Percentiles rank a stretch among this genome's conserved stretches.
phyloP scores from a whole-genome alignment of 53 echinoderm and acorn worm species.

The Zoroaster sp. region DNA sequence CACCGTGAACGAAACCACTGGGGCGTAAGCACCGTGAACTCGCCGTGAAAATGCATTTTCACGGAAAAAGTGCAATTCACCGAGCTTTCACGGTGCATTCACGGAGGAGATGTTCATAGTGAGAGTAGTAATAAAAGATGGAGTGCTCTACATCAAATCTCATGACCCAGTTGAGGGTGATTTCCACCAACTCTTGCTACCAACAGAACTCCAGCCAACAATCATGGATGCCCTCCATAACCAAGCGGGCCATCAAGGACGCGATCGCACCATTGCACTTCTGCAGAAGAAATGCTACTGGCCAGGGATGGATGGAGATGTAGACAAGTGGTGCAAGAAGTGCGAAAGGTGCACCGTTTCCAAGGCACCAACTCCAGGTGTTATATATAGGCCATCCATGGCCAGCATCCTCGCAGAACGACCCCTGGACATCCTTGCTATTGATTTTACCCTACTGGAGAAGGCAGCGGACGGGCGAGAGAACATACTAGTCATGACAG shows the following conservation, averaged over 20 bases:
- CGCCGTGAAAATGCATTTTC: too few species aligned
- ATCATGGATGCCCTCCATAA: constrained; percentile 32
- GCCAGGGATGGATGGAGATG: constrained; percentile 40
- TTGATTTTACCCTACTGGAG: constrained; percentile 47
- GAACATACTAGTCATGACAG: constrained; percentile 47
- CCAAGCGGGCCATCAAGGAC: constrained; percentile 51
- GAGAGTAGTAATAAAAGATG: neutral
- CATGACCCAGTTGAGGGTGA: constrained; percentile 8
- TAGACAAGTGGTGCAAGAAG: constrained; percentile 50
- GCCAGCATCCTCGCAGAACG: constrained; percentile 31
- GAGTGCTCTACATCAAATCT: neutral
- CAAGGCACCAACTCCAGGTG: neutral
- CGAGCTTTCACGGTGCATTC: too few species aligned
- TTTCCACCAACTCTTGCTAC: neutral
- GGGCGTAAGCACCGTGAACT: too few species aligned
- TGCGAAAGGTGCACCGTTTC: constrained; percentile 11
- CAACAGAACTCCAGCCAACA: constrained; percentile 10
- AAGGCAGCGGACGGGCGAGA: constrained; percentile 19
- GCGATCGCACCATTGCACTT: constrained; percentile 43
- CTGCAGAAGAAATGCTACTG: constrained; percentile 25
- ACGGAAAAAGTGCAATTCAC: too few species aligned
- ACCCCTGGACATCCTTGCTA: constrained; percentile 19
- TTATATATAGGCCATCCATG: too few species aligned
- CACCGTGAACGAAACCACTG: too few species aligned
- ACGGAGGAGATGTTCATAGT: too few species aligned